Conservation (phyloP, 2,113 vertebrate genomes). For the Ammodytes marinus region DNA sequence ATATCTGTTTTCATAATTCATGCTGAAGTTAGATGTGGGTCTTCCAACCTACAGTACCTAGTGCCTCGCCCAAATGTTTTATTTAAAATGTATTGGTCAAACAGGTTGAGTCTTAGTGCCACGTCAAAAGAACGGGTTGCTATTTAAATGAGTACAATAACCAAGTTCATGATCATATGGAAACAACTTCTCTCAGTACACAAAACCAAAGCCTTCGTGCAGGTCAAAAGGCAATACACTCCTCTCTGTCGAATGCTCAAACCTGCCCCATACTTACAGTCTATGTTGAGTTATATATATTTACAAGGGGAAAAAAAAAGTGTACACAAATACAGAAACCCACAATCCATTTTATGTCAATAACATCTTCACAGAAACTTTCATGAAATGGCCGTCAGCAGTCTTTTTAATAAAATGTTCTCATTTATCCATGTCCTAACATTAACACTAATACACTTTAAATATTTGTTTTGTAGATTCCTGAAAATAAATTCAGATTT, state of each 20-base stretch:
- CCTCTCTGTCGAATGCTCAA: slow-evolving; percentile 46
- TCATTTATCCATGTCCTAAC: slow-evolving; percentile 40
- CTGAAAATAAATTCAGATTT: slow-evolving; percentile 13
- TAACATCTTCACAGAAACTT: slow-evolving; percentile 51
- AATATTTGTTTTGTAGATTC: background rate
- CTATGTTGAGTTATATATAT: slow-evolving; percentile 36
- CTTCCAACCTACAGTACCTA: slow-evolving; percentile 62
- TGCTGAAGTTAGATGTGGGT: slow-evolving; percentile 66
- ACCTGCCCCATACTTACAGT: slow-evolving; percentile 19
- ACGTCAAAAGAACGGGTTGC: slow-evolving; percentile 51
- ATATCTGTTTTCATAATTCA: slow-evolving; percentile 78
- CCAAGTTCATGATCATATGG: slow-evolving; percentile 47
- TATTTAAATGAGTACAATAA: slow-evolving; percentile 48
- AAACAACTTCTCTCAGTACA: slow-evolving; percentile 27
- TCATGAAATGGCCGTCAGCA: slow-evolving; percentile 30
- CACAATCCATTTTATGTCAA: slow-evolving; percentile 38
- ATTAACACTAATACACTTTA: slow-evolving; percentile 10
- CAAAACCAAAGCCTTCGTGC: slow-evolving; percentile 30
- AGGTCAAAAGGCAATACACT: slow-evolving; percentile 40
- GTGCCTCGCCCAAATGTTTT: slow-evolving; percentile 63
- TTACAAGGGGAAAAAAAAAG: background rate
- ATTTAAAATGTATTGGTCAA: slow-evolving; percentile 68
- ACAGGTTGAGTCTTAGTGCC: slow-evolving; percentile 44
- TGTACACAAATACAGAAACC: slow-evolving; percentile 17
- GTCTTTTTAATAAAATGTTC: slow-evolving; percentile 28